phyloP scores from a whole-genome alignment of 2,888 invertebrate genomes.

The Aradus depressus region DNA sequence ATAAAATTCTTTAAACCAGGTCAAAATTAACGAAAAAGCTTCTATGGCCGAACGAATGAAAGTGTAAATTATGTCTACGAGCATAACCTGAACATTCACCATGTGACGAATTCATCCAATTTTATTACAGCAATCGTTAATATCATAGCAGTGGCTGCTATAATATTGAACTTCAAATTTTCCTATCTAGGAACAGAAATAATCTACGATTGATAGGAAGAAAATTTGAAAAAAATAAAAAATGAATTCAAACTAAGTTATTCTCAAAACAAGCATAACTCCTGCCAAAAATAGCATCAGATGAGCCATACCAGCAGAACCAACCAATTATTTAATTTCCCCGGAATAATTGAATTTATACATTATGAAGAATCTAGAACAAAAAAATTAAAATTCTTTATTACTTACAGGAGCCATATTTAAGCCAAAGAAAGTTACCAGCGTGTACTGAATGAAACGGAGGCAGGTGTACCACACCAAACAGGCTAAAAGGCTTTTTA shows the following conservation, averaged over 20 bases:
- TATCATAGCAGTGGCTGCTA: background rate
- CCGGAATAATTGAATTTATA: background rate
- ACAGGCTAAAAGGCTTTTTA: too few relatives aligned
- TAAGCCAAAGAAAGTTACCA: constrained; percentile 13
- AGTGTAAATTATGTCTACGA: background rate
- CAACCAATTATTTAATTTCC: background rate
- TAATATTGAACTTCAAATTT: background rate
- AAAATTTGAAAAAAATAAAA: too few relatives aligned
- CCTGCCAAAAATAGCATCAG: background rate
- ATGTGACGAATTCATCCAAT: constrained; percentile 15
- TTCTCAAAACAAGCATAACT: background rate
- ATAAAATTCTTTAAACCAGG: too few relatives aligned
- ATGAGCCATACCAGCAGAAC: background rate
- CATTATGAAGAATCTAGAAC: background rate
- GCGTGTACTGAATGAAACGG: constrained; percentile 3
- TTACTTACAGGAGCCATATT: constrained; percentile 27
- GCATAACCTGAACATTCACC: constrained; percentile 10
- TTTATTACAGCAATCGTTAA: constrained; percentile 16
- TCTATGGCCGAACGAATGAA: background rate
- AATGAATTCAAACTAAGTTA: too few relatives aligned
- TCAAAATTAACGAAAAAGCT: background rate
- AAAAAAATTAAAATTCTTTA: background rate
- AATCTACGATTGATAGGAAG: too few relatives aligned
- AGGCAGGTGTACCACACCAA: too few relatives aligned
- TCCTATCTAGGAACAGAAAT: too few relatives aligned